phyloP scores from a whole-genome alignment of 2,797 vertebrate genomes.

The Microchirus variegatus region DNA sequence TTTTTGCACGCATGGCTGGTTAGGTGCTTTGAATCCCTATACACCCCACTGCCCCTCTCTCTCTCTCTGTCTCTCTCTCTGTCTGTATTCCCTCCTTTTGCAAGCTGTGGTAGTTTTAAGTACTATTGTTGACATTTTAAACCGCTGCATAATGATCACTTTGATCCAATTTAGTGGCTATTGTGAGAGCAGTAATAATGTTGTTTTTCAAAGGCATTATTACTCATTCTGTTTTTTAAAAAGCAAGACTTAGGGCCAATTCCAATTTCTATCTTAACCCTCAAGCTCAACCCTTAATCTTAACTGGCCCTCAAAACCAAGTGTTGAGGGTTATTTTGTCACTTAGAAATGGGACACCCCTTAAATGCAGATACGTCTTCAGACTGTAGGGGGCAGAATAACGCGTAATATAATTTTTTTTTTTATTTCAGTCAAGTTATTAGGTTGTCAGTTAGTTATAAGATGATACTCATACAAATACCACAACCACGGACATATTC shows the following conservation, averaged over 20 bases:
- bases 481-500: too few relatives aligned
- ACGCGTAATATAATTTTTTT: too few relatives aligned
- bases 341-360: too few relatives aligned
- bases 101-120: slow-evolving; percentile 23
- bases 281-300: too few relatives aligned
- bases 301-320: too few relatives aligned
- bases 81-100: slow-evolving; percentile 7
- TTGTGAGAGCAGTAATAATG: neutral
- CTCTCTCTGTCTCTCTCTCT: slow-evolving; percentile 12
- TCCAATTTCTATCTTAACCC: too few relatives aligned
- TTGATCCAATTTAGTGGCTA: slow-evolving; percentile 14
- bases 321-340: too few relatives aligned
- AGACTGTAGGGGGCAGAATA: too few relatives aligned
- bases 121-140: neutral
- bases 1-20: neutral
- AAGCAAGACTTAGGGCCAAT: neutral
- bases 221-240: slow-evolving; percentile 5
- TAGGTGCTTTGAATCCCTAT: slow-evolving; percentile 1
- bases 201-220: slow-evolving; percentile 12
- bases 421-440: too few relatives aligned
- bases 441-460: too few relatives aligned
- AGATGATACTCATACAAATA: too few relatives aligned
- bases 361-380: too few relatives aligned
- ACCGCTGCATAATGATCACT: slow-evolving; percentile 18
- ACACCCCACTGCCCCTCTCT: neutral